Evolutionary conservation across 2,888 invertebrate genomes (phyloP).

Genomic region (Punctoribates punctum): DNA sequence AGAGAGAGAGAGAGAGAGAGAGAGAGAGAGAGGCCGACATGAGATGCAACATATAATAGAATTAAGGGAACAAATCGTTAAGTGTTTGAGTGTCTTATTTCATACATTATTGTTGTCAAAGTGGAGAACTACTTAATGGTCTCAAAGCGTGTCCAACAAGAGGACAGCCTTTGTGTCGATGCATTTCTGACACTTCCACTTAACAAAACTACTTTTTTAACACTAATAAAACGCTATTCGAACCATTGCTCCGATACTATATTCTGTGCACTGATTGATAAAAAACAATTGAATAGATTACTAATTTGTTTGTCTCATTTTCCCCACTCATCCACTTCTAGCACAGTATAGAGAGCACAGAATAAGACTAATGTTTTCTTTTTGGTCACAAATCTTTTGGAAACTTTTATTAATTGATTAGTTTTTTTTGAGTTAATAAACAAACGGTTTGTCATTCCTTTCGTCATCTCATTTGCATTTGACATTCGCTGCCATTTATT

Average conservation of each 20-base stretch:
- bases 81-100: conserved; percentile 19
- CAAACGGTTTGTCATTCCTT: neutral
- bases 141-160: conserved; percentile 12
- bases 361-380: neutral
- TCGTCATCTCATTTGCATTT: neutral
- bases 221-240: neutral
- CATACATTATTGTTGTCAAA: conserved; percentile 19
- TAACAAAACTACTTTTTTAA: conserved; percentile 3
- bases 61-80: conserved; percentile 28
- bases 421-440: neutral
- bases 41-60: conserved; percentile 27
- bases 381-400: neutral
- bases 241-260: neutral
- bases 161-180: neutral
- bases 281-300: neutral
- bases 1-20: neutral
- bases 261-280: neutral
- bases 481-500: conserved; percentile 17
- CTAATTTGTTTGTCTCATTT: conserved; percentile 1
- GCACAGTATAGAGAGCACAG: neutral
- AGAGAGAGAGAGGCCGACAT: neutral
- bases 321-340: neutral
- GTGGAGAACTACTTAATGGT: conserved; percentile 1
- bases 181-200: conserved; percentile 14
- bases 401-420: neutral